A percentile compares a stretch with the other conserved stretches of the same genome.
Conservation (phyloP, 2,888 invertebrate species). For the Geophilus truncorum region DNA sequence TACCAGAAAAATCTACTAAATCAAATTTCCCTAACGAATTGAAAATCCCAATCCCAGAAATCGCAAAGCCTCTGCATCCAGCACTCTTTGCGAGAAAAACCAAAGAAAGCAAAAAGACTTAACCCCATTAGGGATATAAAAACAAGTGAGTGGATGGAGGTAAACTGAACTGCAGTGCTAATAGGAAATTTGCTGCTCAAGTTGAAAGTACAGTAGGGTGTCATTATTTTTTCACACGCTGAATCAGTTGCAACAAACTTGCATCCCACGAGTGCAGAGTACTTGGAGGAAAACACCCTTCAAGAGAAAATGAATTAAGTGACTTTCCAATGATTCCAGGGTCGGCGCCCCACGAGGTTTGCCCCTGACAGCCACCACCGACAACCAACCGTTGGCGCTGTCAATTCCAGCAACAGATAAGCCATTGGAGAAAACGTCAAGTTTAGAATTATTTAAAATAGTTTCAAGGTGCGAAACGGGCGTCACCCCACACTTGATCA, state of each 20-base stretch:
- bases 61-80: too few species aligned
- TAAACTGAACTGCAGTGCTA: too few species aligned
- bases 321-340: constrained; percentile 10
- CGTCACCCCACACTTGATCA: neutral
- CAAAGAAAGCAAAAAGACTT: too few species aligned
- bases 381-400: neutral
- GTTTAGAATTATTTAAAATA: neutral
- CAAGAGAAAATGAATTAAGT: constrained; percentile 15
- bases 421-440: neutral
- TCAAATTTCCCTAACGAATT: too few species aligned
- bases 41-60: too few species aligned
- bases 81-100: too few species aligned
- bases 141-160: neutral
- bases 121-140: neutral
- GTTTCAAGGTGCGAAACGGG: neutral
- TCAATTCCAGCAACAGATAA: neutral
- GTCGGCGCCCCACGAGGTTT: neutral
- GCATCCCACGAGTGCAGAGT: constrained; percentile 5
- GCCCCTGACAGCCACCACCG: neutral
- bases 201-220: neutral
- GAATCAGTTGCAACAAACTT: neutral
- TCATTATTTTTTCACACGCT: constrained; percentile 1
- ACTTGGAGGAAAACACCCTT: constrained; percentile 14
- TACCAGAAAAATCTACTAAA: too few species aligned
- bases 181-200: neutral